Evolutionary conservation across 2,113 vertebrate genomes (phyloP), one percentile per base, ranked within the genome.

Genomic region (Sander lucioperca): DNA sequence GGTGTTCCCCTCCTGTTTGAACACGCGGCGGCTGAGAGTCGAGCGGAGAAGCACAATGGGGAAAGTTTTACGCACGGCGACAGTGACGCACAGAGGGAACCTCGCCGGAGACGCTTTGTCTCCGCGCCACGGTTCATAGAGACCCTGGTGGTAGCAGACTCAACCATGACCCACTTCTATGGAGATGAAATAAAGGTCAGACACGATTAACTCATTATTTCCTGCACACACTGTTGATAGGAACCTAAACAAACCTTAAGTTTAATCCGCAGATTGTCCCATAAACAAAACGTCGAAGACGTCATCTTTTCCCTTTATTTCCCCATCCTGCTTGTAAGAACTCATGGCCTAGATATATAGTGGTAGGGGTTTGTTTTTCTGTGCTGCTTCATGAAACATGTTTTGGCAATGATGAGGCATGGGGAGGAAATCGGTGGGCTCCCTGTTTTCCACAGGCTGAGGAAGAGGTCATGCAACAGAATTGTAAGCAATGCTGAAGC

Each of bases 61-160:
- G 89, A 77, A 82, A 74, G 36, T 68, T 87, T 93, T 86, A 89
- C 86, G 90, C 91, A 69, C 67, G 70, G 76, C 53, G 56, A 64
- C 80, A 23, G 83, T 75, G 89, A 89, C 87, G 85, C 88, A 78
- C 85, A 12, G 36, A 80, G 85, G 88, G 86, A 83, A 88, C 39
- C 79, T 59, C 93, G 97, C 62, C 84, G 86, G 81, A 94, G 74
- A 89, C 95, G 97, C 36, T 97, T 97, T 86, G 96, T 97, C 27
- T 97, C 97, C 0, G 96, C 95, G 88, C 95, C 96, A 12, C 96
- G 96, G 2, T 98, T 95, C 74, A 96, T 98, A 90, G 97, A 98
- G 91, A 97, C 96, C 3, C 90, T 98, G 92, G 94, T 97, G 88
- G 97, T 98, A 64, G 97, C 97, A 0, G 97, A 98, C 18, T 88